Evolutionary conservation across 2,888 invertebrate genomes (phyloP).

Genomic region (Drosophila infuscata): DNA sequence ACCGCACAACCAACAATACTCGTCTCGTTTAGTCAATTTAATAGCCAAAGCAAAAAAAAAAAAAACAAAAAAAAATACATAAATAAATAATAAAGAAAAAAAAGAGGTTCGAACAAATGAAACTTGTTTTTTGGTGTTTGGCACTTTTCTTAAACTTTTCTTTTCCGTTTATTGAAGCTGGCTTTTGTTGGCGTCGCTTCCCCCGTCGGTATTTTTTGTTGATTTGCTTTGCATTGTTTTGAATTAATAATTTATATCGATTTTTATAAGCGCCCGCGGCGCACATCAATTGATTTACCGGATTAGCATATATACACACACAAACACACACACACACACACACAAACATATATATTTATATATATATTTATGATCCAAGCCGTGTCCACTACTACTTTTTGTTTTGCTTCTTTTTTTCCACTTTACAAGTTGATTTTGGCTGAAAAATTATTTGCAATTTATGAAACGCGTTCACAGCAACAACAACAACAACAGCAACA

Average conservation of each 20-base stretch:
- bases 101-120: constrained; percentile 27
- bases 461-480: constrained; percentile 71
- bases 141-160: constrained; percentile 63
- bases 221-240: constrained; percentile 73
- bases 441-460: constrained; percentile 76
- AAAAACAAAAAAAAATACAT: background rate
- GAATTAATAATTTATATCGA: constrained; percentile 80
- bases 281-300: constrained; percentile 80
- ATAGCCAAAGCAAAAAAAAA: constrained; percentile 27
- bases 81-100: background rate
- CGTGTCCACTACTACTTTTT: constrained; percentile 38
- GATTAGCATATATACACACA: constrained; percentile 63
- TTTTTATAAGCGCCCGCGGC: constrained; percentile 79
- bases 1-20: constrained; percentile 38
- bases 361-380: constrained; percentile 34
- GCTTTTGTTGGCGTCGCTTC: constrained; percentile 14
- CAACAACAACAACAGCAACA: constrained; percentile 18
- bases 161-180: constrained; percentile 48
- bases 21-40: constrained; percentile 48
- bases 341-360: background rate
- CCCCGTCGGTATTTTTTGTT: constrained; percentile 23
- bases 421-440: constrained; percentile 59
- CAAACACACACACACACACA: constrained; percentile 10
- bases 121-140: constrained; percentile 47
- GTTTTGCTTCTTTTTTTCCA: constrained; percentile 33